Base-by-base conservation (phyloP, 2,888 invertebrate species). In the Lagria hirta region DNA sequence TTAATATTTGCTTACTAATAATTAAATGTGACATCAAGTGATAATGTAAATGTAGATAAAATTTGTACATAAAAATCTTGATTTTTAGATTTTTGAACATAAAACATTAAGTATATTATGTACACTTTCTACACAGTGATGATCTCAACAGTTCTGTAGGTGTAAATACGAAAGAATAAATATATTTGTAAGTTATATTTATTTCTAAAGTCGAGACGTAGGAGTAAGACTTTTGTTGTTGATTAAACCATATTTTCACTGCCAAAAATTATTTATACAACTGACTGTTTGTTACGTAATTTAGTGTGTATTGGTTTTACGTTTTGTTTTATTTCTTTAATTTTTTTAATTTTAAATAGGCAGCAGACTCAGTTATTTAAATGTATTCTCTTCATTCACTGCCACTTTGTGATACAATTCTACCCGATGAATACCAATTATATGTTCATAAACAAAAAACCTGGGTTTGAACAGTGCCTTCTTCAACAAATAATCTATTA, bases 391-490 rank as follows among this genome's bases (percentile, higher is more conserved):
- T 27, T 22, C 18, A 24, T 41, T 58, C 60, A 64, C 63, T 64
- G 63, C 66, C 64, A 62, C 53, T 62, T 63, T 68, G 68, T 68
- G 68, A 68, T 68, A 68, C 57, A 58, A 36, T 51, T 60, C 61
- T 65, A 58, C 58, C 61, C 58, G 51, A n/a, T n/a, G n/a, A 59
- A 57, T 51, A 61, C 55, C 57, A 58, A 55, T 60, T 56, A 49
- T 52, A 49, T 52, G 54, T 60, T 55, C 33, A 51, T 48, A 51
- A 43, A 55, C 43, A 56, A 48, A n/a, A n/a, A 57, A 54, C 53
- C 59, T 66, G 61, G 61, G 59, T 64, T 63, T 48, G 51, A 56
- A 60, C 63, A 64, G 68, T 68, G 68, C 67, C 67, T 67, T 67
- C 58, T 62, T 50, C 55, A 55, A 49, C 58, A 49, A 43, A 60